A percentile compares a stretch with the other conserved stretches of the same genome.
Evolutionary conservation across 1,140 invertebrate genomes (phyloP).

Genomic region (Heliconius nattereri): DNA sequence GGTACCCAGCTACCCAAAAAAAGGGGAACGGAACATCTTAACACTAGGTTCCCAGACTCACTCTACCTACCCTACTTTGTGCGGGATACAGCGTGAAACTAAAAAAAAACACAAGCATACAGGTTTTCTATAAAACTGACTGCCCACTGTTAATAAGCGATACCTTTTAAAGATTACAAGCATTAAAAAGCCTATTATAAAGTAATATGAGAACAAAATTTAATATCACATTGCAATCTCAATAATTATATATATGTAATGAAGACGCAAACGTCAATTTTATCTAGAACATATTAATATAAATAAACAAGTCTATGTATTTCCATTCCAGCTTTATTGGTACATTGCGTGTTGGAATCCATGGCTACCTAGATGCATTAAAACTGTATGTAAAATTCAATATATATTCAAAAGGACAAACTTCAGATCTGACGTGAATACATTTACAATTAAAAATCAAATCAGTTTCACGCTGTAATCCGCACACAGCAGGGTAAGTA

Average conservation of each 20-base stretch:
- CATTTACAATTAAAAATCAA: constrained; percentile 9
- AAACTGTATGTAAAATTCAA: constrained; percentile 18
- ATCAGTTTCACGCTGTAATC: too few relatives aligned
- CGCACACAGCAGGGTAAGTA: too few relatives aligned
- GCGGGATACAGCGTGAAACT: too few relatives aligned
- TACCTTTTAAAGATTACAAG: neutral
- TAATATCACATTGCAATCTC: neutral
- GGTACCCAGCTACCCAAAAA: too few relatives aligned
- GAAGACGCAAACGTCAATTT: constrained; percentile 10
- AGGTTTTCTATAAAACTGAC: neutral
- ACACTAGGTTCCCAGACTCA: too few relatives aligned
- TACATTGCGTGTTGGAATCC: constrained; percentile 30
- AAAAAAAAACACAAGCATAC: neutral
- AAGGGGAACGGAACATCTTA: too few relatives aligned
- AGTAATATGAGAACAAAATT: constrained; percentile 1
- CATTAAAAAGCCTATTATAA: neutral
- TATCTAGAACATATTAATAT: neutral
- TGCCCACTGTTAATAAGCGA: neutral
- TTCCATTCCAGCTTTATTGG: neutral
- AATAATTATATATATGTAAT: neutral
- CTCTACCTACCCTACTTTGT: too few relatives aligned
- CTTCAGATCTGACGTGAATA: constrained; percentile 22
- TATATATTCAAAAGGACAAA: constrained; percentile 13
- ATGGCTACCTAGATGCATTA: neutral
- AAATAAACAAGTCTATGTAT: neutral